These are phyloP conservation scores for Leucopsar rothschildi DNA, from an alignment of 2,113 vertebrate genomes.

Conservation along the genomic window DNA sequence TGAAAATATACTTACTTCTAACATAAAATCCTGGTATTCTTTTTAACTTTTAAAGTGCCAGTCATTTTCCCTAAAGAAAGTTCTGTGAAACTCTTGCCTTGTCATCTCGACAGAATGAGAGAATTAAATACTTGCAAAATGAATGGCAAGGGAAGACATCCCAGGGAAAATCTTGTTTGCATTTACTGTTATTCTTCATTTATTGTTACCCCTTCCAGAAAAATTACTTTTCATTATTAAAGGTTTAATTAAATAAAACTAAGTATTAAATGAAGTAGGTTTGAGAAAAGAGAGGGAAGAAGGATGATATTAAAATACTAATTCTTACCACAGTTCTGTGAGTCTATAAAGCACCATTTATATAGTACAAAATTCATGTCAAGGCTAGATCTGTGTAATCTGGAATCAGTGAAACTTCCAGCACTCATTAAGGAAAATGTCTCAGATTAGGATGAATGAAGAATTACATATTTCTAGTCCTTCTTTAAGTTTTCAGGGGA, in stretches of 20 bases:
- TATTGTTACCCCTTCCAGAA: not conserved
- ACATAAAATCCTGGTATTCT: not conserved
- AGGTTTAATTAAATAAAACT: not conserved
- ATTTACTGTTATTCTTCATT: not conserved
- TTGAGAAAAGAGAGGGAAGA: not conserved
- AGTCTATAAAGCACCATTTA: not conserved
- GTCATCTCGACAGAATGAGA: not conserved
- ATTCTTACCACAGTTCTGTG: not conserved
- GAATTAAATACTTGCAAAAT: not conserved
- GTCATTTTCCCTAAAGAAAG: not conserved
- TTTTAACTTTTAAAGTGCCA: not conserved
- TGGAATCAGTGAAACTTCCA: not conserved
- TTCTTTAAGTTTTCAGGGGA: not conserved
- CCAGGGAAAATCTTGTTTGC: not conserved
- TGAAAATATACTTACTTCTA: not conserved
- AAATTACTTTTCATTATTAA: not conserved
- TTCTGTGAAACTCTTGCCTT: not conserved
- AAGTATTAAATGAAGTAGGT: not conserved
- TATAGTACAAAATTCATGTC: not conserved
- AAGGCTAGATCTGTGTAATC: not conserved
- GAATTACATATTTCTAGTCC: not conserved
- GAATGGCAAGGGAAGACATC: not conserved
- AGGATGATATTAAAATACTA: not conserved
- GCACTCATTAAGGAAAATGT: constrained; percentile 23
- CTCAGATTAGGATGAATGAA: not conserved